Evolutionary conservation across 2,888 invertebrate species (phyloP), one percentile per base, ranked within the genome.

Genomic region (Noctua fimbriata): DNA sequence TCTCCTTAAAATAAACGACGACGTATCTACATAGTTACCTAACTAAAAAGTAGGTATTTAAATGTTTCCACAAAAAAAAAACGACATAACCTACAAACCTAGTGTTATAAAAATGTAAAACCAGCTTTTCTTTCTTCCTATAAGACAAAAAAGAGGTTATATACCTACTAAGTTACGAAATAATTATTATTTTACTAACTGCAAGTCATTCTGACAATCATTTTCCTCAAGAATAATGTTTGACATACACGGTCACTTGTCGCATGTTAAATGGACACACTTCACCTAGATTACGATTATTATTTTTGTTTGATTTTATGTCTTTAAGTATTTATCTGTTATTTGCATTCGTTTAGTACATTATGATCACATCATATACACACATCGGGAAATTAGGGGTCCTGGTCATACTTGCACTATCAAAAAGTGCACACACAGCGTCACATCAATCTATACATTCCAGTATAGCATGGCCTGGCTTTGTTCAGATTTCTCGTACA

Each of bases 221-320:
- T 60, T 83, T 83, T 69, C 77, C 47, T 63, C 52, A 47, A 83
- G 52, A 55, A 41, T 41, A 36, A 74, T 69, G 63, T 83, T 83
- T 83, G 60, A 47, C 47, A 76, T 52, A 65, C 67, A 69, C 67
- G 52, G 52, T 83, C 80, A 81, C 52, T 77, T 69, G 60, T 69
- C 77, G 24, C 60, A 12, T 49, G 36, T 44, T 69, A 41, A 76
- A 82, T 82, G 52, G 36, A 47, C 52, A 75, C 32, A 67, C 28
- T 76, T 49, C 52, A 55, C 63, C 73, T 80, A 44, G 52, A 36
- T 52, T 52, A 28, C 36, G 44, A 36, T 28, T 28, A 44, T 18
- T 71, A 69, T 69, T 69, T 52, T 0, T 36, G 44, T 71, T 80
- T 70, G 47, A 65, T 73, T 70, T 78, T 14, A 24, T 63, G 18